Evolutionary conservation across 2,797 vertebrate species (phyloP).

Genomic region (Scyliorhinus canicula): DNA sequence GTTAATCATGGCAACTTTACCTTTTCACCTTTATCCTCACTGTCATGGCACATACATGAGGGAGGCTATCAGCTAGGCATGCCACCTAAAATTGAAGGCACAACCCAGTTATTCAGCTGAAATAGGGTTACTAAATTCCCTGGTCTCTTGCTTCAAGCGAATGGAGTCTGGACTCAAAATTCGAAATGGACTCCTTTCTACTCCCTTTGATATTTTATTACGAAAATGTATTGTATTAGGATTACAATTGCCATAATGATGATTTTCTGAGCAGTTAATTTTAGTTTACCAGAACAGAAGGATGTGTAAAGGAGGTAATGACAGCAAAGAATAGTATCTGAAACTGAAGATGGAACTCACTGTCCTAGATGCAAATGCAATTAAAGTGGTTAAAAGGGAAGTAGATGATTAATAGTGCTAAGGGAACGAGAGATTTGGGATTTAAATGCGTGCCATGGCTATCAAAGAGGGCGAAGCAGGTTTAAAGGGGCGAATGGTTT

Average conservation of each 20-base stretch:
- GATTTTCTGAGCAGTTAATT: background rate
- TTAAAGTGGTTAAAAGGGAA: background rate
- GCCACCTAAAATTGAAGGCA: too few relatives aligned
- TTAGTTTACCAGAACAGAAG: background rate
- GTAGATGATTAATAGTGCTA: background rate
- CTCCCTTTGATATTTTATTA: background rate
- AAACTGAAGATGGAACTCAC: background rate
- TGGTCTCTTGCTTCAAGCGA: background rate
- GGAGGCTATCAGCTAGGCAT: background rate
- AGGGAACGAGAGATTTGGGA: background rate
- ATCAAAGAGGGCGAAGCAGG: background rate
- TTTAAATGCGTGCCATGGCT: background rate
- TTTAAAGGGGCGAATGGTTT: background rate
- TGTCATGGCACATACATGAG: background rate
- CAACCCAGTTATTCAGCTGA: background rate
- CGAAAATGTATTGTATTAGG: background rate
- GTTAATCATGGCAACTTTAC: too few relatives aligned
- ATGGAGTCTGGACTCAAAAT: background rate
- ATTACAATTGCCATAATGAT: background rate
- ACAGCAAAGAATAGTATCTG: background rate
- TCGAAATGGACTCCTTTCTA: background rate
- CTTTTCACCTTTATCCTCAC: too few relatives aligned
- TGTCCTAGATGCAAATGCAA: background rate
- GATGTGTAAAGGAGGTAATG: background rate
- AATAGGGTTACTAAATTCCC: background rate